Conservation (phyloP, 1,140 invertebrate genomes). For the Metaphire vulgaris region DNA sequence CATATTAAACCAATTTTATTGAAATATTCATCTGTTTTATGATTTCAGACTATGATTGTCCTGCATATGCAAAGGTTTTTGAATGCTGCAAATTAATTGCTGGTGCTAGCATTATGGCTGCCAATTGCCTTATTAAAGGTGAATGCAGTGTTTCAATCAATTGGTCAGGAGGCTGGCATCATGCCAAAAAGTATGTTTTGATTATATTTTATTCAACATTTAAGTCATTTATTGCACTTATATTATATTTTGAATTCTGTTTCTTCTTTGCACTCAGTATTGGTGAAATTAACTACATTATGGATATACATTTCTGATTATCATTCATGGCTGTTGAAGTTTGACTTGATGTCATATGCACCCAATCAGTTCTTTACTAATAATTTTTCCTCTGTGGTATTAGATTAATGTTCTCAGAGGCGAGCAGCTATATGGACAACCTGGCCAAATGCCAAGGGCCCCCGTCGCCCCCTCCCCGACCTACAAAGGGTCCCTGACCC, state of each 20-base stretch:
- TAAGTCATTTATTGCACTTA: background rate
- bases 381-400: too few species aligned
- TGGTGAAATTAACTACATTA: background rate
- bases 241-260: background rate
- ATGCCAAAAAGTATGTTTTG: conserved; percentile 64
- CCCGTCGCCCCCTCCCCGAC: too few species aligned
- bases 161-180: conserved; percentile 82
- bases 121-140: conserved; percentile 57
- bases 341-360: too few species aligned
- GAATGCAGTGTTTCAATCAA: conserved; percentile 63
- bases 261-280: background rate
- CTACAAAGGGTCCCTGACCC: too few species aligned
- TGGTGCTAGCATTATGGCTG: conserved; percentile 65
- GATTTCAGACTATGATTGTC: conserved; percentile 64
- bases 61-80: conserved; percentile 60
- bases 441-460: too few species aligned
- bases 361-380: too few species aligned
- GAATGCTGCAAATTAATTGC: conserved; percentile 60
- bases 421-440: too few species aligned
- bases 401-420: too few species aligned
- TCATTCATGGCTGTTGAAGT: too few species aligned
- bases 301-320: too few species aligned
- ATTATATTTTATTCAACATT: background rate
- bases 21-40: background rate
- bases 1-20: background rate